Evolutionary conservation across 2,888 invertebrate species (phyloP).

Genomic region (Drosophila monieri): DNA sequence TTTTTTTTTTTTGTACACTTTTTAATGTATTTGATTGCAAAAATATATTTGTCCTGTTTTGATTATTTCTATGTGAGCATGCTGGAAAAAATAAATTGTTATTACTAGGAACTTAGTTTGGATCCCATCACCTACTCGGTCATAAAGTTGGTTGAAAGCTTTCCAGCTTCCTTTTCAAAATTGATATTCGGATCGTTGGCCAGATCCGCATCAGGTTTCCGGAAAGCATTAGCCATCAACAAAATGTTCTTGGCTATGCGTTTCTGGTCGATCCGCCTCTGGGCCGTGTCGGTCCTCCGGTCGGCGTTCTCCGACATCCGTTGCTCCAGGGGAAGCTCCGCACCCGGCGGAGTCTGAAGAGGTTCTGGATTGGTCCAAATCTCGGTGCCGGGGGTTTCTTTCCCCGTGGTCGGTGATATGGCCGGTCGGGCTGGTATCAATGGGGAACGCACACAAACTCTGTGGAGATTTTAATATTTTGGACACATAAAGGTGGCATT

Average conservation of each 20-base stretch:
- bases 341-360: constrained; percentile 28
- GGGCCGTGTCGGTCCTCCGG: constrained; percentile 87
- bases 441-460: constrained; percentile 92
- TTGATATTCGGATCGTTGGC: constrained; percentile 45
- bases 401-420: constrained; percentile 86
- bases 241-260: constrained; percentile 86
- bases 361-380: constrained; percentile 90
- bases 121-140: constrained; percentile 34
- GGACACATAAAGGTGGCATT: background rate
- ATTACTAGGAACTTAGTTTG: too few species aligned
- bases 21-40: constrained; percentile 19
- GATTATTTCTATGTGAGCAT: constrained; percentile 37
- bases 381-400: constrained; percentile 84
- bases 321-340: constrained; percentile 72
- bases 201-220: constrained; percentile 47
- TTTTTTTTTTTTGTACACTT: constrained; percentile 3
- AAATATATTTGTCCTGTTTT: constrained; percentile 29
- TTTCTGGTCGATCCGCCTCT: constrained; percentile 87
- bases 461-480: constrained; percentile 69
- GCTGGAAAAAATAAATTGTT: constrained; percentile 7
- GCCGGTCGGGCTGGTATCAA: constrained; percentile 91
- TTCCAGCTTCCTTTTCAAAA: constrained; percentile 24
- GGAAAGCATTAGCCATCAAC: constrained; percentile 80
- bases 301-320: constrained; percentile 81
- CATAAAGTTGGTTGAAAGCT: constrained; percentile 40